Evolutionary conservation across 2,888 invertebrate species (phyloP).

Genomic region (Himalopsyche anomala): DNA sequence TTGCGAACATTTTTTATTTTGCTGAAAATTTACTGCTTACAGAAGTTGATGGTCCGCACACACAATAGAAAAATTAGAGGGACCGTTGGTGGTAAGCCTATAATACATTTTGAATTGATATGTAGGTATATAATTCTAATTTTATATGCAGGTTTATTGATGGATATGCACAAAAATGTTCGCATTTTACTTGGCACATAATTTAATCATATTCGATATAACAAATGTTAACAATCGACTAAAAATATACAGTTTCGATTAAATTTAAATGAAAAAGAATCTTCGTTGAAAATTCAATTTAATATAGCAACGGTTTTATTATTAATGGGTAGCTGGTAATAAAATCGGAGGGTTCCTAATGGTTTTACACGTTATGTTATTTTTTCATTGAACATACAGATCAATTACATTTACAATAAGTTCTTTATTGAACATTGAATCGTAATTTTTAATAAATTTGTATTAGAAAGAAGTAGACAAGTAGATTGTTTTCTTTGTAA

Average conservation of each 20-base stretch:
- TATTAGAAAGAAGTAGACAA: not conserved
- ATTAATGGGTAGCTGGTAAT: not conserved
- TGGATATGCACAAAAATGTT: too few relatives aligned
- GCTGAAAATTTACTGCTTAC: too few relatives aligned
- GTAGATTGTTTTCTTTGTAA: not conserved
- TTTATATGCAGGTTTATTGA: too few relatives aligned
- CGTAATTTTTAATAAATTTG: not conserved
- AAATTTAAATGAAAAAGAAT: constrained; percentile 16
- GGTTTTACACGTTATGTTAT: not conserved
- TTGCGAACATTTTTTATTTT: too few relatives aligned
- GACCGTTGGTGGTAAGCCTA: too few relatives aligned
- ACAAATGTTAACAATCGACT: not conserved
- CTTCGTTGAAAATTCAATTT: constrained; percentile 5
- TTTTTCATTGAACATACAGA: not conserved
- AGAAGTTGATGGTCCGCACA: too few relatives aligned
- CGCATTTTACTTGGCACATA: not conserved
- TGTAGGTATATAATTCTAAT: too few relatives aligned
- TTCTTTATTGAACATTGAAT: not conserved
- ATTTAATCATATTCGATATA: not conserved
- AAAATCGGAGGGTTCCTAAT: not conserved
- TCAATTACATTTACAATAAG: constrained; percentile 1
- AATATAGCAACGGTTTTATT: constrained; percentile 2
- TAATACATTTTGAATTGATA: too few relatives aligned
- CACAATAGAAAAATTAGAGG: too few relatives aligned
- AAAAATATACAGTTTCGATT: constrained; percentile 2